Base-by-base conservation (phyloP, 2,113 vertebrate genomes). In the Menura novaehollandiae region DNA sequence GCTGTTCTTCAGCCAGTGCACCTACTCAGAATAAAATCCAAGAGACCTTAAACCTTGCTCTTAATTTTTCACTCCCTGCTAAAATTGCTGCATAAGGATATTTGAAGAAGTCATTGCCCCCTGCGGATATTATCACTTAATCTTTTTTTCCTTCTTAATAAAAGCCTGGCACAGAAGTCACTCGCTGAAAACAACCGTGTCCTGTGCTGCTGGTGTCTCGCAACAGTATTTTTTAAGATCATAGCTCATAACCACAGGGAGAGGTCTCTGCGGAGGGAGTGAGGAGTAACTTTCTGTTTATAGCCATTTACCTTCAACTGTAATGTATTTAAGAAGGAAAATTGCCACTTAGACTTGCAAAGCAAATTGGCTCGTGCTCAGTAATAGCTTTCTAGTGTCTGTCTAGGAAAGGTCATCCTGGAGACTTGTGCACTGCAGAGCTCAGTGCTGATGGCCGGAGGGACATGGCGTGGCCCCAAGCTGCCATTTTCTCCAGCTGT, bases 321-420 rank as follows among this genome's bases (percentile, higher is more conserved):
- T 93, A 94, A 97, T 87, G 95, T 97, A 95, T 98, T 98, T 98
- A 98, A 97, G 97, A 88, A 95, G 86, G 96, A 95, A 98, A 97
- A 98, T 98, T 96, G 97, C 94, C 94, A 94, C 96, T 97, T 97
- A 96, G 85, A 94, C 96, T 97, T 97, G 96, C 97, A 94, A 82
- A 98, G 97, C 93, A 97, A 98, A 98, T 98, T 97, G 97, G 97
- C 94, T 98, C 85, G 89, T 58, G 82, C 62, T 62, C 86, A 46
- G 77, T 97, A 96, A 97, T 94, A 91, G 97, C 89, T 97, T 97
- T 95, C 92, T 86, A 47, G 62, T 44, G 49, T 96, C 97, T 88
- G 91, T 93, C 94, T 86, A 95, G 92, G 96, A 98, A 98, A 98
- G 98, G 97, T 98, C 98, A 98, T 89, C 41, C 66, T 86, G 76